Evolutionary conservation across 1,140 invertebrate species (phyloP), one percentile per base, ranked within the genome.

Genomic region (Caenorhabditis briggsae): DNA sequence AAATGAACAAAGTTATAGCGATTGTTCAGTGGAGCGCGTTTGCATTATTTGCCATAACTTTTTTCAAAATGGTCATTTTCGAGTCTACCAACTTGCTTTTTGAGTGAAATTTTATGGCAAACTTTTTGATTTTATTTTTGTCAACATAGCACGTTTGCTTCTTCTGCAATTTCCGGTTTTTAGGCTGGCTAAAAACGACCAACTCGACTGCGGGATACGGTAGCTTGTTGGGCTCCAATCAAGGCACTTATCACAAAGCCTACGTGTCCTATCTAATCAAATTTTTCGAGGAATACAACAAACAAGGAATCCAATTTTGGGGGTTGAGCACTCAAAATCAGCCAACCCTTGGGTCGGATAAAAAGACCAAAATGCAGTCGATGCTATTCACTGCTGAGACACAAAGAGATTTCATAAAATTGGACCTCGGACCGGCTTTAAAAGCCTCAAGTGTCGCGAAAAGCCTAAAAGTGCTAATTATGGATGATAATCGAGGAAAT

Each of bases 161-260:
- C 50, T 12, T 5, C 16, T 5, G 2, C 50, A 33, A 33, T 2
- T 33, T 33, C 3, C 33, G 33, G 3, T 33, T 58, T 58, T 20
- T 56, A 58, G 86, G 48, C 43, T 86, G 85, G 86, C 87, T 87
- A 14, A 87, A 87, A 41, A 83, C 86, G 6, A 87, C 87, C 7
- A 50, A 83, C 18, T 16, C 58, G 1, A 87, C 86, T n/a, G 11
- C n/a, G 18, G 82, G 82, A 23, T 20, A 61, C 46, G 16, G 86
- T 85, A 18, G 33, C 16, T 5, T 48, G 3, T 18, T 53, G 64
- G 58, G 33, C 9, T 61, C 59, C 3, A 61, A 25, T 25, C 59
- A 61, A 33, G 86, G 65, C 11, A 58, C 82, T 18, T 87, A 87
- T 53, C 61, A 83, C 48, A 23, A 50, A 18, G 48, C 82, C 14